Evolutionary conservation across 2,888 invertebrate genomes (phyloP).

Genomic region (Cosmia trapezina): DNA sequence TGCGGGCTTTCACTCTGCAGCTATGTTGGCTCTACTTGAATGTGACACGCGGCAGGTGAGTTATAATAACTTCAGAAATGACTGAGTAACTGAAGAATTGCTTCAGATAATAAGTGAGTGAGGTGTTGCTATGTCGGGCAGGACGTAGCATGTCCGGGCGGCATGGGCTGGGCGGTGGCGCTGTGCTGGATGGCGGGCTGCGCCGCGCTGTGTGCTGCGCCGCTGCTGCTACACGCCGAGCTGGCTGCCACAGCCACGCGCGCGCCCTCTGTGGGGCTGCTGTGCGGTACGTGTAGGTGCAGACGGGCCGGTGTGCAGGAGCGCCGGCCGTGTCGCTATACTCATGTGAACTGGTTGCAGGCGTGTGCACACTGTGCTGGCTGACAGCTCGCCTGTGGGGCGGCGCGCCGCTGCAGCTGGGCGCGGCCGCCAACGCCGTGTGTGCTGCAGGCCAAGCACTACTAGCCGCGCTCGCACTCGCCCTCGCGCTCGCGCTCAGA

Average conservation of each 20-base stretch:
- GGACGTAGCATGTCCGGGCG: conserved; percentile 86
- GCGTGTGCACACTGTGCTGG: conserved; percentile 92
- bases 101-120: neutral
- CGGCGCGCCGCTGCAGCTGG: conserved; percentile 90
- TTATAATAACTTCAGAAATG: neutral
- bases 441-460: conserved; percentile 93
- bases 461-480: conserved; percentile 92
- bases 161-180: conserved; percentile 93
- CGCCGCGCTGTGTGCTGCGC: conserved; percentile 93
- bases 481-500: conserved; percentile 88
- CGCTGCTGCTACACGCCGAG: conserved; percentile 93
- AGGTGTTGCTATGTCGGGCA: conserved; percentile 41
- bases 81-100: too few relatives aligned
- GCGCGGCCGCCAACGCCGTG: conserved; percentile 91
- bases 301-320: neutral
- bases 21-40: conserved; percentile 81
- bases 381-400: conserved; percentile 92
- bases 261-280: conserved; percentile 92
- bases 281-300: conserved; percentile 88
- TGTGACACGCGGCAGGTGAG: conserved; percentile 83
- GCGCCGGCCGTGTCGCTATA: neutral
- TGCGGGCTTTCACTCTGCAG: conserved; percentile 83
- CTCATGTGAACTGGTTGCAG: conserved; percentile 73
- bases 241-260: conserved; percentile 91
- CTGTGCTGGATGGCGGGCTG: conserved; percentile 92